Conservation (phyloP, 2,797 vertebrate species). For the Cephalopachus bancanus region DNA sequence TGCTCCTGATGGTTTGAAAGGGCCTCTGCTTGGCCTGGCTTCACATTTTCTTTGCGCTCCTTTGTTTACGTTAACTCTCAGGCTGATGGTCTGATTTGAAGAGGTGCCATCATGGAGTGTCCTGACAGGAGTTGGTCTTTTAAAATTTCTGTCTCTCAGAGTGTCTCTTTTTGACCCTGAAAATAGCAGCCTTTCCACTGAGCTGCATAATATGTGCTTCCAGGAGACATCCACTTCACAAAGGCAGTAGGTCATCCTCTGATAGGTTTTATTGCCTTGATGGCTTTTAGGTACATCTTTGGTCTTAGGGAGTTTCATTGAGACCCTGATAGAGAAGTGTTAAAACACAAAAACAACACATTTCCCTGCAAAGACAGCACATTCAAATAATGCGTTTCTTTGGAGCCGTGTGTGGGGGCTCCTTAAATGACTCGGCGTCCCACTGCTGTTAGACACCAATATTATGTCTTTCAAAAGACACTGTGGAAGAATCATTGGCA, state of each 20-base stretch:
- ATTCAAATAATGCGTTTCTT: not conserved
- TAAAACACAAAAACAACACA: not conserved
- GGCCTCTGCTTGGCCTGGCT: not conserved
- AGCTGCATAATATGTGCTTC: not conserved
- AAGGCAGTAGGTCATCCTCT: not conserved
- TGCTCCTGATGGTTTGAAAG: not conserved
- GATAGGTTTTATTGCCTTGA: not conserved
- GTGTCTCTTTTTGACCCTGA: not conserved
- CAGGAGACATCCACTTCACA: not conserved
- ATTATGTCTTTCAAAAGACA: not conserved
- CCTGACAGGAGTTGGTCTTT: not conserved
- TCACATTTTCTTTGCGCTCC: not conserved
- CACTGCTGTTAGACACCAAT: fast-evolving
- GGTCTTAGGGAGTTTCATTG: not conserved
- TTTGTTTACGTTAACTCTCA: not conserved
- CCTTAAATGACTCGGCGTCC: too few relatives aligned
- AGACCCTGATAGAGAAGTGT: not conserved
- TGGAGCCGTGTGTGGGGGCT: fast-evolving
- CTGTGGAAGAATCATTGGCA: not conserved
- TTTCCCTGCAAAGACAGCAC: not conserved
- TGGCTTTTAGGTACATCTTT: not conserved
- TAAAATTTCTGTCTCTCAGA: not conserved
- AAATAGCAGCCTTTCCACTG: fast-evolving
- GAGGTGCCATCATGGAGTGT: not conserved
- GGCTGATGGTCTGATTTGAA: not conserved